Base-by-base conservation (phyloP, 2,888 invertebrate species). In the Geotrupes spiniger region DNA sequence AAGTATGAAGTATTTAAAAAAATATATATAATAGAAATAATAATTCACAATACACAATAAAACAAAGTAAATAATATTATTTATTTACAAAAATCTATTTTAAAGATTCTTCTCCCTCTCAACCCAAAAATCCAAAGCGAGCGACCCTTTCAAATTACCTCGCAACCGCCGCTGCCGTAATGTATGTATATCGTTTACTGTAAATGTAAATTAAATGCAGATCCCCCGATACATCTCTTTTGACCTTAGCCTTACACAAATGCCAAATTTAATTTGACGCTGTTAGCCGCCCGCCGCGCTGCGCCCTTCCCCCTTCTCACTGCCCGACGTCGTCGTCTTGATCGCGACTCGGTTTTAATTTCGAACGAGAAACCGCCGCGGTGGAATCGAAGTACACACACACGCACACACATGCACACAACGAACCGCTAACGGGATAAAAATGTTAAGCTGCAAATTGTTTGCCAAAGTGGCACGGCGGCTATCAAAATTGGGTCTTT, bases 201-300 rank as follows among this genome's bases (percentile, higher is more conserved):
- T 69, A 68, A 69, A 69, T 68, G 67, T 66, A 68, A 70, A 70
- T 65, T 56, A 59, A 60, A 58, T 45, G 53, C 43, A 42, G 51
- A 51, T 51, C 33, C 33, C 33, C 14, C 33, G 33, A 12, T 14
- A 50, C 59, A 59, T 61, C 64, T 61, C 56, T 54, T 47, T 52
- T 63, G 69, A 70, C 70, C 69, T 70, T 70, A 68, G 69, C 70
- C 69, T 70, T 70, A 64, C 61, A 63, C 57, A 68, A 51, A 70
- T 69, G 70, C 66, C 70, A 64, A 62, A 62, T 63, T 67, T 70
- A 70, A 70, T 70, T 70, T 67, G 67, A 68, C 68, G 66, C 65
- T 57, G 63, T 61, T 60, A 56, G 55, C 54, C 51, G 53, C 57
- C 53, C 57, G 53, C 51, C 58, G 57, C 63, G 63, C 62, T 63